phyloP scores from a whole-genome alignment of 2,888 invertebrate genomes.

The Iphiclides podalirius region DNA sequence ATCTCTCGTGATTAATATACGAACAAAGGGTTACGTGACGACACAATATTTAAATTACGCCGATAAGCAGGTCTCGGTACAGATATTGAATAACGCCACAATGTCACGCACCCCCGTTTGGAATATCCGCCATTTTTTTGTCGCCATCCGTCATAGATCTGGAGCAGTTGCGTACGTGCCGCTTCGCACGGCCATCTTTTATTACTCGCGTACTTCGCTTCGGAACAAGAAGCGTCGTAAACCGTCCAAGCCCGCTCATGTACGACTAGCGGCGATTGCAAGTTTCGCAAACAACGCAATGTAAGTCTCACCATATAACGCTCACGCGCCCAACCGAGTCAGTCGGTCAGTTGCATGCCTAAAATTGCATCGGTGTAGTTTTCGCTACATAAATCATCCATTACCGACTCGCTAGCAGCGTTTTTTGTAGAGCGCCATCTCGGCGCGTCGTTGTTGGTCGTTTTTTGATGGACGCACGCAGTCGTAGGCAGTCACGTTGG shows the following conservation, averaged over 20 bases:
- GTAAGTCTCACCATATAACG: constrained; percentile 6
- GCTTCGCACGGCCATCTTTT: constrained; percentile 39
- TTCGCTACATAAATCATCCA: constrained; percentile 2
- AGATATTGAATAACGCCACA: constrained; percentile 34
- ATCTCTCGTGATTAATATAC: not conserved
- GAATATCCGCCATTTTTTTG: constrained; percentile 50
- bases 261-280: not conserved
- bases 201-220: not conserved
- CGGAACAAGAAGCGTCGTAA: no score
- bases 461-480: not conserved
- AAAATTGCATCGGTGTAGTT: constrained; percentile 6
- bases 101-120: constrained; percentile 40
- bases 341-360: constrained; percentile 1
- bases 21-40: not conserved
- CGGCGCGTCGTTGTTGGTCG: constrained; percentile 13
- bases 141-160: constrained; percentile 44
- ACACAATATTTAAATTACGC: not conserved
- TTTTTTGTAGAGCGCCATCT: not conserved
- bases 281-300: constrained; percentile 22
- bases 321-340: not conserved
- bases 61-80: constrained; percentile 29
- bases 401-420: not conserved
- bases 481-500: constrained; percentile 22
- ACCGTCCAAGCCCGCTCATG: constrained; percentile 21
- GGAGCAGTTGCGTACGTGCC: constrained; percentile 56